Percentiles rank a stretch among this genome's conserved stretches.
Conservation (phyloP, 2,888 invertebrate genomes). For the Drosophila robusta region DNA sequence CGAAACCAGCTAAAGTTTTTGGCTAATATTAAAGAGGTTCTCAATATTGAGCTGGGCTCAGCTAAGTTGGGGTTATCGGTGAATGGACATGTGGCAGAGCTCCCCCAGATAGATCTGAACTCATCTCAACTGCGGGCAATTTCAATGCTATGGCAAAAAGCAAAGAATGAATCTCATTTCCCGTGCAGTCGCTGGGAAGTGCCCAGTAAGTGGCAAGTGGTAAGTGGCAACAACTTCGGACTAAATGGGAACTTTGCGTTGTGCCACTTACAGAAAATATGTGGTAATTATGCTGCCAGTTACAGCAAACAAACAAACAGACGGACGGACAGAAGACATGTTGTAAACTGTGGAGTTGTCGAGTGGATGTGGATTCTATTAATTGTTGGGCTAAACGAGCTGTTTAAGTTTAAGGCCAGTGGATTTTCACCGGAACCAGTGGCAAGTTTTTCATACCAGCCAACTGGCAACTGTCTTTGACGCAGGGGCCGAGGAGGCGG, state of each 20-base stretch:
- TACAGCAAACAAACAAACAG: slow-evolving; percentile 52
- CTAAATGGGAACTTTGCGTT: slow-evolving; percentile 73
- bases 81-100: neutral
- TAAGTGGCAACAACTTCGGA: slow-evolving; percentile 55
- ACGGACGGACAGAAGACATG: slow-evolving; percentile 40
- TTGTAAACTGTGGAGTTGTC: slow-evolving; percentile 62
- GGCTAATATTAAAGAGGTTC: neutral
- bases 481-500: neutral
- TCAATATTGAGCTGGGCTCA: neutral
- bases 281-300: slow-evolving; percentile 78
- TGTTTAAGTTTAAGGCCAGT: slow-evolving; percentile 46
- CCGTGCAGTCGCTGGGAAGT: slow-evolving; percentile 66
- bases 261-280: slow-evolving; percentile 78
- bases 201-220: slow-evolving; percentile 44
- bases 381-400: slow-evolving; percentile 72
- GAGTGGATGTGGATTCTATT: slow-evolving; percentile 70
- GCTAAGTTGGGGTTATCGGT: neutral
- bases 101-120: slow-evolving; percentile 1
- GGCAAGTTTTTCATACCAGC: slow-evolving; percentile 54
- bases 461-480: neutral
- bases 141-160: slow-evolving; percentile 46
- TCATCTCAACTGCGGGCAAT: slow-evolving; percentile 29
- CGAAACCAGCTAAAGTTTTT: neutral
- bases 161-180: slow-evolving; percentile 73
- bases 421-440: slow-evolving; percentile 74